Evolutionary conservation across 2,797 vertebrate species (phyloP), one percentile per base, ranked within the genome.

Genomic region (Selene dorsalis): DNA sequence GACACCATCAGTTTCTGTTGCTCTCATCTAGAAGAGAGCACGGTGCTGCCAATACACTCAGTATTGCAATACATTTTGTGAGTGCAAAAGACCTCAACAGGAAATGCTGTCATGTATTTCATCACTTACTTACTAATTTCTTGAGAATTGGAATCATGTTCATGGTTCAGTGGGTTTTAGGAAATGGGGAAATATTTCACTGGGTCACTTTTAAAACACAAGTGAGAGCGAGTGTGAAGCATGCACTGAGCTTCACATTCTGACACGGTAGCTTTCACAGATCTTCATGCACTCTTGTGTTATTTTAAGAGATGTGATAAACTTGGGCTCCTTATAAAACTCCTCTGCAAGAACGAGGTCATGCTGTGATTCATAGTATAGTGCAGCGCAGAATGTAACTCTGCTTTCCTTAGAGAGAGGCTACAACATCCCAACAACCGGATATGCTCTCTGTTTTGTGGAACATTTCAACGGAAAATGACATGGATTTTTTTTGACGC

Each of bases 221-320:
- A 30, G 28, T 60, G 35, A 55, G 38, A 57, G 69, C 69, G 30
- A 72, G 30, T 39, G 69, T 30, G 47, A 55, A 55, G 58, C 69
- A 28, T 35, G 47, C 22, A 32, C 17, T 45, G 58, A 38, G 16
- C 10, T 43, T 56, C 62, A 64, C 71, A 58, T 22, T 66, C 53
- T 60, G 61, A 65, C 32, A 13, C 50, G 48, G 32, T 4, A 32
- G 32, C 17, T 43, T 39, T 76, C 68, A 57, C 79, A 73, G 74
- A 64, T 81, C 57, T 65, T 24, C 55, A 39, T 66, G 56, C 24
- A 16, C 32, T 57, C 73, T 57, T 38, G 38, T 69, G 71, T 64
- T 87, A 89, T 84, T 89, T 77, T 78, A 68, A 76, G 68, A 71
- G 67, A 73, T 35, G 62, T 17, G 62, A 80, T 78, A 41, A 79